Evolutionary conservation across 2,113 vertebrate genomes (phyloP), one percentile per base, ranked within the genome.

Genomic region (Merops nubicus): DNA sequence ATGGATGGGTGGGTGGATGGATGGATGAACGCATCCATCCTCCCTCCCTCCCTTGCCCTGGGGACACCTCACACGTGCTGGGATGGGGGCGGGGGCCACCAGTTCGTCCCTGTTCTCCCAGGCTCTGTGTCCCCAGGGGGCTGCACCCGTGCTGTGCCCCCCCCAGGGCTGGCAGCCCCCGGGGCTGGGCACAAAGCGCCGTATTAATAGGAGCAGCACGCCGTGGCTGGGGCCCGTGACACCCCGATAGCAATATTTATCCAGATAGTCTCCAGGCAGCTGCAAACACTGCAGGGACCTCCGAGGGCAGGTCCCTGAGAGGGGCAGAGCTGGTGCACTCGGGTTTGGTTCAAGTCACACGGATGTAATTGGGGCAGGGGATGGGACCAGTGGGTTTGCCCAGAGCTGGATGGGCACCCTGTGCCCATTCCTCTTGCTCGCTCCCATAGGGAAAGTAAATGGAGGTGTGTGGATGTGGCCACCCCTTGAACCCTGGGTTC

Each of bases 181-280:
- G 0, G 42, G n/a, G 34, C 48, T 1, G 7, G 73, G 26, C 73
- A 3, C 76, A 2, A 38, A 63, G 34, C 0, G 0, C 50, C 45
- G 69, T 25, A 7, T 90, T 75, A 50, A 67, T 50, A 8, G 33
- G 91, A 57, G 6, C 14, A 1, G 2, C 5, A 10, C 8, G 3
- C 45, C 2, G 8, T 0, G 18, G 60, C 64, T 8, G 91, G 19
- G 42, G 81, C 95, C 82, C 57, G 1, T 93, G 89, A 89, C 84
- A 2, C 26, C 1, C 73, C 1, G 28, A 65, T 26, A 89, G 84
- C 77, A 3, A 2, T 95, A 76, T 96, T 96, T 96, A 88, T 89
- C 95, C 96, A 60, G 94, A 94, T 85, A 94, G 94, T 95, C 56
- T 95, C 95, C 93, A 94, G 89, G 94, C 91, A 97, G 93, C 91